Evolutionary conservation across 1,140 invertebrate genomes (phyloP).

Genomic region (Zaprionus vittiger): DNA sequence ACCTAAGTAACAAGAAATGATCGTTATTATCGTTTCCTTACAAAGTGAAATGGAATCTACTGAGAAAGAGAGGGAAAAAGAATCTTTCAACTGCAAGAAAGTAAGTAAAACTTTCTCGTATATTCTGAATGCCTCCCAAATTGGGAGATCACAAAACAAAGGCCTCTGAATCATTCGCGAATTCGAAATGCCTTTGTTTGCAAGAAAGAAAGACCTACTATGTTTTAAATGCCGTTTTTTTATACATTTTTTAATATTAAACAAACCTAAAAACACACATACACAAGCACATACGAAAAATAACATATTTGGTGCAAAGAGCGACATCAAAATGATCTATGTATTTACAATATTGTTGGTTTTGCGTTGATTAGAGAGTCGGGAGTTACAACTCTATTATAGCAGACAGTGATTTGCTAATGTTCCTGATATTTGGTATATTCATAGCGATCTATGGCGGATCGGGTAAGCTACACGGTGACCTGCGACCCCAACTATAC

Average conservation of each 20-base stretch:
- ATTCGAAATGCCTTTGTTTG: constrained; percentile 16
- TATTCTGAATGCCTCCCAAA: background rate
- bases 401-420: constrained; percentile 31
- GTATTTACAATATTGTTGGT: constrained; percentile 60
- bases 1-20: background rate
- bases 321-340: constrained; percentile 63
- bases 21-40: background rate
- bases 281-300: constrained; percentile 11
- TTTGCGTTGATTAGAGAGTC: constrained; percentile 59
- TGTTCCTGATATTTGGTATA: constrained; percentile 22
- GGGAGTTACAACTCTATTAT: constrained; percentile 29
- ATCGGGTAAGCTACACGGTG: constrained; percentile 35
- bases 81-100: background rate
- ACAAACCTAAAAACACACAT: background rate
- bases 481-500: background rate
- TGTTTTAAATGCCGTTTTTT: constrained; percentile 19
- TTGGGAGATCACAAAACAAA: constrained; percentile 5
- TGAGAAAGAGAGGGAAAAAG: background rate
- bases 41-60: background rate
- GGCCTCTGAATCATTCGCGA: background rate
- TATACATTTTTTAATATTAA: constrained; percentile 24
- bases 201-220: background rate
- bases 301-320: background rate
- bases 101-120: background rate
- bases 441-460: constrained; percentile 54